Evolutionary conservation across 2,113 vertebrate genomes (phyloP).

Genomic region (Dasyurus viverrinus): DNA sequence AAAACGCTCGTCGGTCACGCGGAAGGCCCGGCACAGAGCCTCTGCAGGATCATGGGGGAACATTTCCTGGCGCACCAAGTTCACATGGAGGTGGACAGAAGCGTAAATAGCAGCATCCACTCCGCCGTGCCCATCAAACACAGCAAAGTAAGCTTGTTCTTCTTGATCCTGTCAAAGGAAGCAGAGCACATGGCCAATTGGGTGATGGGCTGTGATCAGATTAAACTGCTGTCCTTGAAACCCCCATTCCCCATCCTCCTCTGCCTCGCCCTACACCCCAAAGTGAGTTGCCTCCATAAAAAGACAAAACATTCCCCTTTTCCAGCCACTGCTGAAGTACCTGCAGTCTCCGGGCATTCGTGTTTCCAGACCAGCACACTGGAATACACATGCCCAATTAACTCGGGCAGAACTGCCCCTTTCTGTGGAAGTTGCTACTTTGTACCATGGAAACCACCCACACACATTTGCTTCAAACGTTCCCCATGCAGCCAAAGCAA

Average conservation of each 20-base stretch:
- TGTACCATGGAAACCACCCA: constrained; percentile 74
- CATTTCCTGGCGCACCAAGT: constrained; percentile 93
- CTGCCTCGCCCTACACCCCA: not conserved
- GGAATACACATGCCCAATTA: constrained; percentile 66
- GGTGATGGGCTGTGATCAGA: not conserved
- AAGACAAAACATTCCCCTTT: constrained; percentile 25
- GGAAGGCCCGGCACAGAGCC: constrained; percentile 94
- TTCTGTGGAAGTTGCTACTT: constrained; percentile 58
- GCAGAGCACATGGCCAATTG: constrained; percentile 37
- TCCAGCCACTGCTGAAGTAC: constrained; percentile 44
- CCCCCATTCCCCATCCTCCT: not conserved
- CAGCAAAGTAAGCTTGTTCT: constrained; percentile 97
- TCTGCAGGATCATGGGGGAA: constrained; percentile 92
- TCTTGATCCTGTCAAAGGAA: constrained; percentile 91
- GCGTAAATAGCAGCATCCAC: constrained; percentile 98
- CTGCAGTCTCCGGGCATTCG: constrained; percentile 58
- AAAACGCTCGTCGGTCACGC: constrained; percentile 93
- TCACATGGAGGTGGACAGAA: constrained; percentile 96
- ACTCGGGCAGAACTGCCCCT: constrained; percentile 61
- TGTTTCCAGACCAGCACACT: constrained; percentile 52
- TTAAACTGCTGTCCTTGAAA: not conserved
- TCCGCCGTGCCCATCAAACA: constrained; percentile 97
- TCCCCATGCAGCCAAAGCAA: constrained; percentile 44
- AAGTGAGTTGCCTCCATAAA: constrained; percentile 1
- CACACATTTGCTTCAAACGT: constrained; percentile 58